These are phyloP conservation scores for Tamias sibiricus DNA, from an alignment of 2,113 vertebrate species.

Conservation along the genomic window DNA sequence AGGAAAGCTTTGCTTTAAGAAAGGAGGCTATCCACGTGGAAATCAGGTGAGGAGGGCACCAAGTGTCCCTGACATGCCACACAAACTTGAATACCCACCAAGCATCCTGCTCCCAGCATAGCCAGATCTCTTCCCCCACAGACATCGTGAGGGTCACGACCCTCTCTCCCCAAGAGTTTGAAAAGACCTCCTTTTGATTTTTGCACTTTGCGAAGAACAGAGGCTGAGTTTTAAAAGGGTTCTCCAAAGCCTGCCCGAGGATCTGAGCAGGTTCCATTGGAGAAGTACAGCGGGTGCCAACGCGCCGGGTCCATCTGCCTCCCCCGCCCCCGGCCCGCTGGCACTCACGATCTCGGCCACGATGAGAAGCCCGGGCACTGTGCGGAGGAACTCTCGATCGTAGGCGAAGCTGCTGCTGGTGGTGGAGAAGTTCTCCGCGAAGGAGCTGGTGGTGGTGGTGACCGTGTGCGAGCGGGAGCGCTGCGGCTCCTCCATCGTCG, in stretches of 20 bases:
- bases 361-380: conserved; percentile 87
- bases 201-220: neutral
- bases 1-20: neutral
- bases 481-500: conserved; percentile 84
- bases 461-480: conserved; percentile 86
- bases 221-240: neutral
- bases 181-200: neutral
- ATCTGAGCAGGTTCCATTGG: neutral
- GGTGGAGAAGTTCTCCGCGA: conserved; percentile 86
- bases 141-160: neutral
- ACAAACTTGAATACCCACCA: neutral
- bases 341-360: conserved; percentile 89
- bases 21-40: neutral
- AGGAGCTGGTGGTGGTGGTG: conserved; percentile 89
- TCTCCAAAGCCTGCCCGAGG: neutral
- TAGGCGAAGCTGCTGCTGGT: conserved; percentile 87
- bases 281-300: neutral
- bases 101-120: neutral
- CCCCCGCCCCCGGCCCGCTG: neutral
- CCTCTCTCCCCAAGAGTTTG: neutral
- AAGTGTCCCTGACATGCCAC: neutral
- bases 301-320: neutral
- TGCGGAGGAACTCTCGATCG: conserved; percentile 88
- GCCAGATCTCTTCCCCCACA: neutral
- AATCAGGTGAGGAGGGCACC: neutral